Percentiles rank a stretch among this genome's conserved stretches.
Conservation (phyloP, 2,888 invertebrate genomes). For the Callinectes sapidus region DNA sequence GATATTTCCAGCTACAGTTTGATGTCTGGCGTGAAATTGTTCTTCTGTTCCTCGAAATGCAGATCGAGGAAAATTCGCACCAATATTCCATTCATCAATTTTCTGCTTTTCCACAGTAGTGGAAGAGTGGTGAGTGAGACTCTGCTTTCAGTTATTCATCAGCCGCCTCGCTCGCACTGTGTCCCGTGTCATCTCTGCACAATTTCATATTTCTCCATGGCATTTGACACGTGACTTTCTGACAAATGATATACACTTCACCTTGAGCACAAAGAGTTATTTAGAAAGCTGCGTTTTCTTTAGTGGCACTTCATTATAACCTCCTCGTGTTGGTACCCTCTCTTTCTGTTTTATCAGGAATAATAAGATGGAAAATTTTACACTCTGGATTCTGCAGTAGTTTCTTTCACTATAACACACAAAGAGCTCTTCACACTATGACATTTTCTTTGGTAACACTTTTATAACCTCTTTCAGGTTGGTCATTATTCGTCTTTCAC, state of each 20-base stretch:
- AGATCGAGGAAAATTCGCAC: background rate
- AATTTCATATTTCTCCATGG: background rate
- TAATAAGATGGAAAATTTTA: no score
- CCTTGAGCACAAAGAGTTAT: no score
- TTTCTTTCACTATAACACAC: no score
- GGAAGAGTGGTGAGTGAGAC: background rate
- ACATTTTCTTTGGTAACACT: no score
- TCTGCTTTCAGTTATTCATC: background rate
- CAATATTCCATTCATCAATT: background rate
- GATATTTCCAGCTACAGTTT: background rate
- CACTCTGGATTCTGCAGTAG: no score
- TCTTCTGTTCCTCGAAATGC: background rate
- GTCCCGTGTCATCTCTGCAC: background rate
- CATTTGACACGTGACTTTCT: background rate
- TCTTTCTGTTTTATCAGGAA: no score
- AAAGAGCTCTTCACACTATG: no score
- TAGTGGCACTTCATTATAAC: no score
- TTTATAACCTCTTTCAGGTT: no score
- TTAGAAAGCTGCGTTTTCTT: no score
- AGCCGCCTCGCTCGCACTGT: background rate
- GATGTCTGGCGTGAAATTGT: background rate
- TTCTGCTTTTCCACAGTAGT: background rate
- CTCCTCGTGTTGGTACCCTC: no score
- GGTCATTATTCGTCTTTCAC: no score
- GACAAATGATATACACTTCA: background rate